Evolutionary conservation across 2,113 vertebrate genomes (phyloP).

Genomic region (Chauna torquata): DNA sequence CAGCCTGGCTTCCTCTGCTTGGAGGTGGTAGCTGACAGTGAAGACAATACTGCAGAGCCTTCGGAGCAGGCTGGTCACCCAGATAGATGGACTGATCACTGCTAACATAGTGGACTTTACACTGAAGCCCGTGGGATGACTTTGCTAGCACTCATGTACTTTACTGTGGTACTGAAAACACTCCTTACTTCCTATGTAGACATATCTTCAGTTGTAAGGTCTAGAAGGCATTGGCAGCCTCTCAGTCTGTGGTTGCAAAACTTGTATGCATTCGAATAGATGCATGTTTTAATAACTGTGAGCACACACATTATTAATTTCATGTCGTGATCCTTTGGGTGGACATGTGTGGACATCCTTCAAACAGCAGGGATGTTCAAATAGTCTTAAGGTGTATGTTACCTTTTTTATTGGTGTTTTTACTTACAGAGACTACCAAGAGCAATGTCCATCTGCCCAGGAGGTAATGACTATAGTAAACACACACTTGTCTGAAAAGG

Average conservation of each 20-base stretch:
- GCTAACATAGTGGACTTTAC: not conserved
- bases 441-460: constrained; percentile 68
- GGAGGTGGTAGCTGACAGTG: not conserved
- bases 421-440: constrained; percentile 68
- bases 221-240: not conserved
- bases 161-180: not conserved
- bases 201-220: not conserved
- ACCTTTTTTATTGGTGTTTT: not conserved
- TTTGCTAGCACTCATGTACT: not conserved
- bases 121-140: not conserved
- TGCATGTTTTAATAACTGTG: not conserved
- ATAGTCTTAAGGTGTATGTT: not conserved
- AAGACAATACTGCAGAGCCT: not conserved
- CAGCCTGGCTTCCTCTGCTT: not conserved
- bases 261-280: not conserved
- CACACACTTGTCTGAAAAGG: constrained; percentile 80
- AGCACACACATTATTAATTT: not conserved
- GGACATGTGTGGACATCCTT: not conserved
- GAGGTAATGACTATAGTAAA: constrained; percentile 81
- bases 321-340: not conserved
- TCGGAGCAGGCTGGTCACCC: not conserved
- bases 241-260: not conserved
- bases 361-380: not conserved
- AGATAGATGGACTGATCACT: not conserved
- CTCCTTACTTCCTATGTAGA: not conserved